phyloP scores from a whole-genome alignment of 1,140 invertebrate genomes.

The Argopecten irradians region DNA sequence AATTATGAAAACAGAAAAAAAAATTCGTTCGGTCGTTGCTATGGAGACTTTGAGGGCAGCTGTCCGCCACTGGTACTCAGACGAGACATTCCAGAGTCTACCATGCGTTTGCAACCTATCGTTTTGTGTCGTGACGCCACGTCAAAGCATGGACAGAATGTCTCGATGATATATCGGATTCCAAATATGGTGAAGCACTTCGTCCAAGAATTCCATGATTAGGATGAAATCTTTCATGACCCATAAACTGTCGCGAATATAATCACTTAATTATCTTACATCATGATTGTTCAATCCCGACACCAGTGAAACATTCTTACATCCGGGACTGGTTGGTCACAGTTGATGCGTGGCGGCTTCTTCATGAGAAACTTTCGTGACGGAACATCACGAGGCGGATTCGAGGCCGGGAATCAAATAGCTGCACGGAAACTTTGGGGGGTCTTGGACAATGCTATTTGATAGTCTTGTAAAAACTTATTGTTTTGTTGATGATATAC shows the following conservation, averaged over 20 bases:
- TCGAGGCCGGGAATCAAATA: not conserved
- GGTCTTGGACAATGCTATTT: not conserved
- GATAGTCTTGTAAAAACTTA: not conserved
- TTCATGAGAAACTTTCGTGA: not conserved
- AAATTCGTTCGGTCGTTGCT: not conserved
- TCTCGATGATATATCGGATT: not conserved
- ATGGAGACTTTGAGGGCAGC: not conserved
- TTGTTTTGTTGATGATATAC: no score
- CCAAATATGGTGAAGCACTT: not conserved
- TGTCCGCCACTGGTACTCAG: not conserved
- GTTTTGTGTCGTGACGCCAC: not conserved
- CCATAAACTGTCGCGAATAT: not conserved
- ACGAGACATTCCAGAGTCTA: not conserved
- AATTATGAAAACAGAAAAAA: not conserved
- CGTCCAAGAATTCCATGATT: not conserved
- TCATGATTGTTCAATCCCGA: not conserved
- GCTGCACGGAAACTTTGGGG: not conserved
- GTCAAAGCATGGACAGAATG: not conserved
- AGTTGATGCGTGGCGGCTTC: not conserved
- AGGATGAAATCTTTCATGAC: not conserved
- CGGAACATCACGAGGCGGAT: not conserved
- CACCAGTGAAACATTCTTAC: not conserved
- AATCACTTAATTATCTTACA: not conserved
- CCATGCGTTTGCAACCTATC: not conserved
- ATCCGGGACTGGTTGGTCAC: not conserved